Evolutionary conservation across 2,888 invertebrate genomes (phyloP), one percentile per base, ranked within the genome.

Genomic region (Periphyllus acericola): DNA sequence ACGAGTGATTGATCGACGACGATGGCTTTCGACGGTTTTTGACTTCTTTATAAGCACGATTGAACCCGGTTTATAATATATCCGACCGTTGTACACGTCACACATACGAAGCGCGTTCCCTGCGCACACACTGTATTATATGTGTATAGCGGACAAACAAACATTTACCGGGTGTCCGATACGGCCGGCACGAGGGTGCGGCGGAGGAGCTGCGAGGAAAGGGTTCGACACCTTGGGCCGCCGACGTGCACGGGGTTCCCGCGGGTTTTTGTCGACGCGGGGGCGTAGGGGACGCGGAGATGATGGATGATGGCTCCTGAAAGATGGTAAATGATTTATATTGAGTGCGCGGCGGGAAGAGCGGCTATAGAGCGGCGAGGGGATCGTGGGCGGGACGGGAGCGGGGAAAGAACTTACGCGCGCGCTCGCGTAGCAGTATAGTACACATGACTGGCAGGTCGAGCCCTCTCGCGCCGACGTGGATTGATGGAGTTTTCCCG

Each of bases 281-380:
- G 52, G 68, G 86, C 55, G 32, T 29, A 40, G 79, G 55, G 71
- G 17, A 29, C 17, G 40, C 8, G 68, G 79, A 75, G 81, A 78
- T 76, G 84, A 83, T 81, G 81, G 89, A 89, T 83, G 86, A 89
- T 21, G 83, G 89, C 83, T 86, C 68, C 89, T 89, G 90, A 89
- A 89, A 89, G 89, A 90, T 86, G 90, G 89, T 90, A 90, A 90
- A 90, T 90, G 90, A 90, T 90, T 90, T 90, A 90, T 90, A 90
- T 90, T 29, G 72, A 86, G 79, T 79, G 71, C 34, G 21, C 46
- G 46, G 34, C 3, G 52, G 25, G 46, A 68, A 34, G 78, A 34
- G 66, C 40, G 66, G 74, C 82, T 46, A 83, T 40, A 82, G 81
- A 46, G 68, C 5, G 76, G n/a, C 34, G 75, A n/a, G n/a, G 34